Evolutionary conservation across 53 echinoderm and acorn worm genomes (phyloP).

Genomic region (Actinopyga echinites): DNA sequence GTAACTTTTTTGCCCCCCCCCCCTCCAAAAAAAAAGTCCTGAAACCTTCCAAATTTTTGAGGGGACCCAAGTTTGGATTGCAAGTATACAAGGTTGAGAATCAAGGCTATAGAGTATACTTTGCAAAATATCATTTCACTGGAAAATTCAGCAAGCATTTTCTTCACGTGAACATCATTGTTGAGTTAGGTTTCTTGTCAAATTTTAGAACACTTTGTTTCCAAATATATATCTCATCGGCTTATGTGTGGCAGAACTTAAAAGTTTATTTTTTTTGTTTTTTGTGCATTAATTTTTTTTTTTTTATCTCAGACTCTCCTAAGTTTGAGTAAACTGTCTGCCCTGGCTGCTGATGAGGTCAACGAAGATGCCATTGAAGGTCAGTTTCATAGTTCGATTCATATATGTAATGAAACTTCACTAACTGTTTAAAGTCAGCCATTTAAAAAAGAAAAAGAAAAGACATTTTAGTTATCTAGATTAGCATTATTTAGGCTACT

Average conservation of each 20-base stretch:
- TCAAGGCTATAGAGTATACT: no score
- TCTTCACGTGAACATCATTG: background rate
- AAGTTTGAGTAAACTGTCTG: slow-evolving; percentile 88
- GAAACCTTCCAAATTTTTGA: no score
- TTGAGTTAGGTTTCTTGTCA: background rate
- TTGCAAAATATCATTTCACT: no score
- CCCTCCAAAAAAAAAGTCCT: no score
- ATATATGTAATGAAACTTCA: background rate
- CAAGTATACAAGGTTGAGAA: no score
- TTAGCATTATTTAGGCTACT: no score
- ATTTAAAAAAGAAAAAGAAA: background rate
- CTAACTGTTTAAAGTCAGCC: background rate
- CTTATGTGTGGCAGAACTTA: background rate
- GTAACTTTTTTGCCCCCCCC: no score
- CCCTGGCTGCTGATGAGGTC: slow-evolving; percentile 74
- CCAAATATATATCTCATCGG: background rate
- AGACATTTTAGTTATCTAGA: background rate
- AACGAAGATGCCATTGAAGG: slow-evolving; percentile 65
- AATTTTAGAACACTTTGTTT: background rate
- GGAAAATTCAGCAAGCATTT: no score
- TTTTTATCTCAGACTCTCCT: slow-evolving; percentile 68
- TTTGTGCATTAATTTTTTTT: background rate
- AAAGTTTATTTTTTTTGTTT: background rate
- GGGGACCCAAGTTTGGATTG: no score
- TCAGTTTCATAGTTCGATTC: slow-evolving; percentile 7